phyloP scores from a whole-genome alignment of 2,888 invertebrate species.

The Stictocephala bisonia region DNA sequence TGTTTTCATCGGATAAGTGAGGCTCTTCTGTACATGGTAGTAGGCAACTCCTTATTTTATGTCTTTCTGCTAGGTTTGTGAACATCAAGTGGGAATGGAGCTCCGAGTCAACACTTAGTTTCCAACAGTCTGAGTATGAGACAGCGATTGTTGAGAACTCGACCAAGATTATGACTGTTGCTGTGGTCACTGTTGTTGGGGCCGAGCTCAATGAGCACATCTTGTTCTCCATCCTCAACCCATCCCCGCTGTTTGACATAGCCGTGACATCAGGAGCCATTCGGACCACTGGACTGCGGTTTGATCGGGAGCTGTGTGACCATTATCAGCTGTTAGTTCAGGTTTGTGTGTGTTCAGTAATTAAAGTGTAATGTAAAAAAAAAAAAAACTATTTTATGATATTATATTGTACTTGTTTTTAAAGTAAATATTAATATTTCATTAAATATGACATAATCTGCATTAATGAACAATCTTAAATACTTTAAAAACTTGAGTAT shows the following conservation, averaged over 20 bases:
- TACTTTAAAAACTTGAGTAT: too few relatives aligned
- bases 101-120: conserved; percentile 80
- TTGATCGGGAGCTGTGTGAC: conserved; percentile 88
- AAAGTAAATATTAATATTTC: conserved; percentile 35
- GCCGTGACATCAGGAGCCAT: conserved; percentile 91
- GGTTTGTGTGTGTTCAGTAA: conserved; percentile 67
- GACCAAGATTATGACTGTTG: conserved; percentile 81
- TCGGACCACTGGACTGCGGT: conserved; percentile 80
- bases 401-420: not conserved
- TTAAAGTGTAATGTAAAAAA: not conserved
- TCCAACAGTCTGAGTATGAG: conserved; percentile 82
- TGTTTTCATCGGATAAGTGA: too few relatives aligned
- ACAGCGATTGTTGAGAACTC: conserved; percentile 87
- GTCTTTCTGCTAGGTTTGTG: conserved; percentile 63
- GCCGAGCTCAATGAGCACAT: conserved; percentile 88
- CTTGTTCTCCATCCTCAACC: conserved; percentile 87
- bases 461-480: too few relatives aligned
- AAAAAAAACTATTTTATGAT: not conserved
- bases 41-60: not conserved
- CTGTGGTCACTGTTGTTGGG: conserved; percentile 87
- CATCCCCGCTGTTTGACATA: conserved; percentile 85
- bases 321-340: conserved; percentile 86
- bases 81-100: conserved; percentile 74
- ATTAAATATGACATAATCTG: too few relatives aligned
- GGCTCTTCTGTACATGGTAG: too few relatives aligned